These are phyloP conservation scores for Sinocyclocheilus grahami DNA, from an alignment of 2,113 vertebrate genomes.

Conservation along the genomic window DNA sequence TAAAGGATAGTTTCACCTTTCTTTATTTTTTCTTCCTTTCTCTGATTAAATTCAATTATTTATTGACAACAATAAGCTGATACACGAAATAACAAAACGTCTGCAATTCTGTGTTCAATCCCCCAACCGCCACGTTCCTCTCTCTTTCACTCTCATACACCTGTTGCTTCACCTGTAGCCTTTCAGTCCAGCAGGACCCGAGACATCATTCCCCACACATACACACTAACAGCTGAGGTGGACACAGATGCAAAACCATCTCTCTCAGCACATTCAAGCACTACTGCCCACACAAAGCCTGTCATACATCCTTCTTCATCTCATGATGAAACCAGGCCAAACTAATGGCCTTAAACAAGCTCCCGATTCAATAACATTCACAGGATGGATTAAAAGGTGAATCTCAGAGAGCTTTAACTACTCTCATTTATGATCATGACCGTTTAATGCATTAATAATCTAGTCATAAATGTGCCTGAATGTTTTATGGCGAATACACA, in stretches of 20 bases:
- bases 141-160: too few relatives aligned
- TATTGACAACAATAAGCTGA: too few relatives aligned
- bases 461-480: neutral
- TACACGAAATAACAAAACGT: too few relatives aligned
- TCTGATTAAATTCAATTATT: too few relatives aligned
- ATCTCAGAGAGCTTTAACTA: neutral
- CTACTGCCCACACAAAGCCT: constrained; percentile 56
- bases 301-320: constrained; percentile 36
- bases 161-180: neutral
- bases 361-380: neutral
- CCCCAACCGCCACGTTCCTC: too few relatives aligned
- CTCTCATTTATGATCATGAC: neutral
- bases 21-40: too few relatives aligned
- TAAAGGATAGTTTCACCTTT: too few relatives aligned
- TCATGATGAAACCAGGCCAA: neutral
- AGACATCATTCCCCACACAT: neutral
- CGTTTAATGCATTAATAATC: neutral
- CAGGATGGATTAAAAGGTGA: neutral
- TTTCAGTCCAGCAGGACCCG: too few relatives aligned
- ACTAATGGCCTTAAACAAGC: neutral
- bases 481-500: neutral
- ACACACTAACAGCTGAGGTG: too few relatives aligned
- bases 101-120: too few relatives aligned
- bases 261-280: too few relatives aligned
- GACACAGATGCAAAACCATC: too few relatives aligned